These are phyloP conservation scores for Hydrotaea diabolus DNA, from an alignment of 2,888 invertebrate species.

Conservation along the genomic window DNA sequence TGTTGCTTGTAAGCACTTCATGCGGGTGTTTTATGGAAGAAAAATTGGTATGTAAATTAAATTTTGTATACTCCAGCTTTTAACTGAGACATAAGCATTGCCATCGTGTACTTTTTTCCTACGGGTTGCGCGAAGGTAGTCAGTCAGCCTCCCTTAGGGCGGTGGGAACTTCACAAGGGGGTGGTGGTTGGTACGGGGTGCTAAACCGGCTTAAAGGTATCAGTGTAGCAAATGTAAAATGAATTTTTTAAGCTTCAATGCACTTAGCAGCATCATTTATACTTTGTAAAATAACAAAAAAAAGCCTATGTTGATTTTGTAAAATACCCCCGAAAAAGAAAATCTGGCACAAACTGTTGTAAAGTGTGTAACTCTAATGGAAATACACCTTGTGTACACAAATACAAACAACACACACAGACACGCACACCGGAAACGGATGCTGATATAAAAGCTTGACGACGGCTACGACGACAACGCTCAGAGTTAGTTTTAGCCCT, in stretches of 20 bases:
- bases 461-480: background rate
- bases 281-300: background rate
- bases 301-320: background rate
- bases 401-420: too few species aligned
- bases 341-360: background rate
- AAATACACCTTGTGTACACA: too few species aligned
- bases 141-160: too few species aligned
- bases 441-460: too few species aligned
- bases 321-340: background rate
- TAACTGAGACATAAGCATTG: conserved; percentile 47
- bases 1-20: background rate
- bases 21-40: background rate
- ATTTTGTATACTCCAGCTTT: conserved; percentile 48
- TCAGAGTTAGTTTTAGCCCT: too few species aligned
- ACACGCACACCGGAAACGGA: too few species aligned
- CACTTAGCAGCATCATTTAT: conserved; percentile 34
- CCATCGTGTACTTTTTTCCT: background rate
- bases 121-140: too few species aligned
- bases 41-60: conserved; percentile 60
- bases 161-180: too few species aligned
- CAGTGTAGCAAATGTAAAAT: conserved; percentile 48
- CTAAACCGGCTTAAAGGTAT: conserved; percentile 47
- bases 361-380: too few species aligned
- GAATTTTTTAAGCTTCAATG: conserved; percentile 47
- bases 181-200: background rate